phyloP scores from a whole-genome alignment of 1,140 invertebrate genomes.

The Drosophila cardini region DNA sequence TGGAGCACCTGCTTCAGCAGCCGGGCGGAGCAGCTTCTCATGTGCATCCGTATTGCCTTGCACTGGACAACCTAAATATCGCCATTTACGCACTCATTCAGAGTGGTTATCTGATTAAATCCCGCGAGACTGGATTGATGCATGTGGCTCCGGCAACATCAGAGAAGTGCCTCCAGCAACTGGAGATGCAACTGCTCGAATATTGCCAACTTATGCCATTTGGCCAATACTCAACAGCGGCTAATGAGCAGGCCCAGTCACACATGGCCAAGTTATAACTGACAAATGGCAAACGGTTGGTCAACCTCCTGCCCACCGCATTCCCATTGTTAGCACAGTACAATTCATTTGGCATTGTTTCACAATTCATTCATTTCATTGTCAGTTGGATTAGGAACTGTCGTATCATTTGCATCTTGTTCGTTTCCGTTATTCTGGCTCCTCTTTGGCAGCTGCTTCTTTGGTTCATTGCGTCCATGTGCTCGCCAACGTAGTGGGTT shows the following conservation, averaged over 20 bases:
- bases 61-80: conserved; percentile 85
- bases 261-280: conserved; percentile 83
- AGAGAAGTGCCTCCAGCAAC: conserved; percentile 58
- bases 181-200: conserved; percentile 65
- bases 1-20: conserved; percentile 84
- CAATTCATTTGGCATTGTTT: conserved; percentile 66
- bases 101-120: conserved; percentile 60
- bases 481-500: not conserved
- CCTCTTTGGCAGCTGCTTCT: conserved; percentile 63
- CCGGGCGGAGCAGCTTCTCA: conserved; percentile 65
- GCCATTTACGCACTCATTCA: conserved; percentile 77
- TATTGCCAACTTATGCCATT: conserved; percentile 82
- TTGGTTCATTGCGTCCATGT: conserved; percentile 57
- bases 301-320: conserved; percentile 9
- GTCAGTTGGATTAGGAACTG: conserved; percentile 72
- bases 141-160: conserved; percentile 31
- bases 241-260: conserved; percentile 72
- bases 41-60: conserved; percentile 87
- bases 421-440: conserved; percentile 62
- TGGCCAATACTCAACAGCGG: conserved; percentile 70
- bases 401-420: conserved; percentile 72
- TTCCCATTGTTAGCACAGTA: conserved; percentile 8
- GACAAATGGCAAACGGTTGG: conserved; percentile 67
- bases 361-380: conserved; percentile 68
- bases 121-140: conserved; percentile 64